Percentiles rank a stretch among this genome's conserved stretches.
These are phyloP conservation scores for Anarsia innoxiella DNA, from an alignment of 2,888 invertebrate species.

Conservation along the genomic window DNA sequence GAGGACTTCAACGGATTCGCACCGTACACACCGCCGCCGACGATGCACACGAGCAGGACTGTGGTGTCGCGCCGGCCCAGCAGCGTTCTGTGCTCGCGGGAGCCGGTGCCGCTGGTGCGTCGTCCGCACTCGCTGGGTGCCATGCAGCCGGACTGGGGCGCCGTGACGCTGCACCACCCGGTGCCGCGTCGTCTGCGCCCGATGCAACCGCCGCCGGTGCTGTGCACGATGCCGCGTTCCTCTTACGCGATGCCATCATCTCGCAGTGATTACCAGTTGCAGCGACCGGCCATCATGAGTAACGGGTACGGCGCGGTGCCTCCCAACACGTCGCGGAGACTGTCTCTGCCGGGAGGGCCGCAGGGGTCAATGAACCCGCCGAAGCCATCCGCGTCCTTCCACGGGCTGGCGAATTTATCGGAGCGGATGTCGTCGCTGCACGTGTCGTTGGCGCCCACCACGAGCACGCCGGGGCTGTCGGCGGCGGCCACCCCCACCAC, in stretches of 20 bases:
- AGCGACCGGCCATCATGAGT: slow-evolving; percentile 70
- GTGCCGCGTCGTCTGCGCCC: slow-evolving; percentile 68
- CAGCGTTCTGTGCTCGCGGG: slow-evolving; percentile 68
- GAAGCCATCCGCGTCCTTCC: slow-evolving; percentile 78
- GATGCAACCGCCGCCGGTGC: slow-evolving; percentile 51
- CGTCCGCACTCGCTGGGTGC: slow-evolving; percentile 79
- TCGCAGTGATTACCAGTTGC: slow-evolving; percentile 77
- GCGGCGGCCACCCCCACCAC: slow-evolving; percentile 60
- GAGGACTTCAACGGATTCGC: slow-evolving; percentile 67
- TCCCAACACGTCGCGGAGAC: slow-evolving; percentile 65
- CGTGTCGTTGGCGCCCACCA: too few species aligned
- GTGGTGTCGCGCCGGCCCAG: slow-evolving; percentile 64
- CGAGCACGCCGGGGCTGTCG: slow-evolving; percentile 27
- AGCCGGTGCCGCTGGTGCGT: slow-evolving; percentile 37
- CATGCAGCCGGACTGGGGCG: slow-evolving; percentile 61
- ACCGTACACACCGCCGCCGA: slow-evolving; percentile 72
- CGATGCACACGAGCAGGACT: slow-evolving; percentile 40
- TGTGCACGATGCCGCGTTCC: slow-evolving; percentile 47
- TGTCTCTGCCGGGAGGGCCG: slow-evolving; percentile 73
- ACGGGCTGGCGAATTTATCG: slow-evolving; percentile 64
- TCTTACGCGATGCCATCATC: slow-evolving; percentile 75
- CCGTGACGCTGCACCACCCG: slow-evolving; percentile 63
- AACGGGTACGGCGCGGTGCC: slow-evolving; percentile 68
- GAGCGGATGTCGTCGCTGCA: slow-evolving; percentile 28
- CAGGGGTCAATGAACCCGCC: slow-evolving; percentile 51